A percentile compares a stretch with the other conserved stretches of the same genome.
phyloP scores from a whole-genome alignment of 2,888 invertebrate species.

The Cephonodes hylas region DNA sequence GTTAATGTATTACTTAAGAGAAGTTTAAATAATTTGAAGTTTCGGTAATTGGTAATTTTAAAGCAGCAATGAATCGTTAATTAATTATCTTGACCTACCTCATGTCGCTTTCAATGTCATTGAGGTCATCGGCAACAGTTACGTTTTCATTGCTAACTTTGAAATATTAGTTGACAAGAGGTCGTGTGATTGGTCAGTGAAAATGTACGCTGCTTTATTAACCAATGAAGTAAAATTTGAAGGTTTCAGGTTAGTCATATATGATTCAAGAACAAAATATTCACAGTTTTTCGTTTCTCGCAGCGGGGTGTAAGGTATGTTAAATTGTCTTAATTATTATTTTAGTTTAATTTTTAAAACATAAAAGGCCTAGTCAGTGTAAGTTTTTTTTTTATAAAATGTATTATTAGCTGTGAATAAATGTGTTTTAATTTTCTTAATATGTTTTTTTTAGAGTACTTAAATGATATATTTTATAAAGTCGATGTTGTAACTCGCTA shows the following conservation, averaged over 20 bases:
- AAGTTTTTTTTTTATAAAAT: too few relatives aligned
- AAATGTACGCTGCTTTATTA: neutral
- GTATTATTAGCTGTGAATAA: too few relatives aligned
- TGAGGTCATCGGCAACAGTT: conserved; percentile 8
- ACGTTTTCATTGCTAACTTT: neutral
- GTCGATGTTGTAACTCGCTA: too few relatives aligned
- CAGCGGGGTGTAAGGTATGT: neutral
- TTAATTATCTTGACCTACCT: neutral
- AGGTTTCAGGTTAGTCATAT: neutral
- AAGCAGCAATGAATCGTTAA: too few relatives aligned
- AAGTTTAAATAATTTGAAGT: too few relatives aligned
- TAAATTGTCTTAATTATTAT: neutral
- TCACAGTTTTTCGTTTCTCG: neutral
- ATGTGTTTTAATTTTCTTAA: too few relatives aligned
- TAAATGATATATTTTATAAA: too few relatives aligned
- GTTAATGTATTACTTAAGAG: too few relatives aligned
- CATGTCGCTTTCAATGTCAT: conserved; percentile 10
- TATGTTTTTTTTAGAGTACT: too few relatives aligned
- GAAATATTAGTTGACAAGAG: neutral
- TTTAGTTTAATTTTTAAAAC: neutral
- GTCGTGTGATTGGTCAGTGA: conserved; percentile 2
- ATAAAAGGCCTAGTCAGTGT: neutral
- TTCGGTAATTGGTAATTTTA: too few relatives aligned
- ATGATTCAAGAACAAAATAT: neutral
- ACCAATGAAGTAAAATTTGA: neutral